These are phyloP conservation scores for Porites divaricata DNA, from an alignment of 92 coral and sea anemone genomes.

Conservation along the genomic window DNA sequence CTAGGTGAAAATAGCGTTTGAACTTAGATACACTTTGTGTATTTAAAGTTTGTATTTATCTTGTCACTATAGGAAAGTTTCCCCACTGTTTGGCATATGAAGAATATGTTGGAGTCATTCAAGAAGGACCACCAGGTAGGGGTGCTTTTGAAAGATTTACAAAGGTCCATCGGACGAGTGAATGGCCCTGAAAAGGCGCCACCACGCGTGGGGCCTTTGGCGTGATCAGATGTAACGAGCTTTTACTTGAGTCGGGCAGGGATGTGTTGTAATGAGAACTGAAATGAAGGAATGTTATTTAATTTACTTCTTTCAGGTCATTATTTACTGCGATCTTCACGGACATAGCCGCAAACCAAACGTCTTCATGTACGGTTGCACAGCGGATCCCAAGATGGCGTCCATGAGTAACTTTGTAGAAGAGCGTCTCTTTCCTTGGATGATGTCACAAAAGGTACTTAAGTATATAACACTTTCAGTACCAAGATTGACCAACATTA, in stretches of 20 bases:
- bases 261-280: not conserved
- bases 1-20: not conserved
- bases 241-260: not conserved
- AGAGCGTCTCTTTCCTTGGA: conserved; percentile 97
- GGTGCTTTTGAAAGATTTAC: not conserved
- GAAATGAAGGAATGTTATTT: not conserved
- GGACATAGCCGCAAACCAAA: conserved; percentile 99
- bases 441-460: conserved; percentile 95
- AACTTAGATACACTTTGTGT: not conserved
- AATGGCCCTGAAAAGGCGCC: not conserved
- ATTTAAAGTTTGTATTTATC: not conserved
- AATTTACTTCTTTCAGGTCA: conserved; percentile 59
- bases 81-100: conserved; percentile 95
- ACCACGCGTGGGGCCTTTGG: not conserved
- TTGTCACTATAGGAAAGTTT: conserved; percentile 62
- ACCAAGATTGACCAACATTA: not conserved
- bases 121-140: conserved; percentile 88
- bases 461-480: not conserved
- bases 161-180: conserved; percentile 59
- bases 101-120: conserved; percentile 88
- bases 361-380: conserved; percentile 99
- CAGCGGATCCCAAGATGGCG: conserved; percentile 81
- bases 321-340: conserved; percentile 97
- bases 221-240: not conserved
- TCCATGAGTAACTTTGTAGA: conserved; percentile 85